Conservation (phyloP, 2,113 vertebrate genomes). For the Numenius arquata region DNA sequence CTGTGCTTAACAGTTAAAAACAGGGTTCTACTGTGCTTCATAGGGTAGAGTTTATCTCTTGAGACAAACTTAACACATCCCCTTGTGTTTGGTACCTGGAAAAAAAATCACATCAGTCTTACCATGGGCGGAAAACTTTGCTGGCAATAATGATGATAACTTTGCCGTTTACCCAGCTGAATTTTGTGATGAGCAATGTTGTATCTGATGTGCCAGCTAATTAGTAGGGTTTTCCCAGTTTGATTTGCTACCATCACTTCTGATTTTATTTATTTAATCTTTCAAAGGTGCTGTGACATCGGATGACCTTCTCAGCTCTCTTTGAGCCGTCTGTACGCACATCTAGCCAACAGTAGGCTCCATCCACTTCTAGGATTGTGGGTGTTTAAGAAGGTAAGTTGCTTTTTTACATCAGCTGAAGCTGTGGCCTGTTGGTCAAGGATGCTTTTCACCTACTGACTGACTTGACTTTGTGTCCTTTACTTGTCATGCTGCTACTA, state of each 20-base stretch:
- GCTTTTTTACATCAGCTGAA: not conserved
- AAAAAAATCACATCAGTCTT: too few species aligned
- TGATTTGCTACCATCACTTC: not conserved
- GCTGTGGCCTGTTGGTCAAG: too few species aligned
- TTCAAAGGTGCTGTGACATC: not conserved
- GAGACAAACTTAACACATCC: not conserved
- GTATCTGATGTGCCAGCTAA: slow-evolving; percentile 44
- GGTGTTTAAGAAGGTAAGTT: not conserved
- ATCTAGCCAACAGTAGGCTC: not conserved
- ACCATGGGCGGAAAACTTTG: not conserved
- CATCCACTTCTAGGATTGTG: not conserved
- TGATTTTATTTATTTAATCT: not conserved
- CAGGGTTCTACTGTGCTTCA: not conserved
- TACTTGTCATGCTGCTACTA: not conserved
- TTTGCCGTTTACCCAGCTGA: slow-evolving; percentile 57
- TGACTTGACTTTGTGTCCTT: not conserved
- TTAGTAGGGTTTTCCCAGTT: not conserved
- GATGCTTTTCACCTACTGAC: not conserved
- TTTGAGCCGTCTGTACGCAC: too few species aligned
- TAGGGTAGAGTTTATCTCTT: not conserved
- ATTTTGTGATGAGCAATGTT: slow-evolving; percentile 6
- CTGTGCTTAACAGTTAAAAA: not conserved
- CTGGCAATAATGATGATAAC: slow-evolving; percentile 23
- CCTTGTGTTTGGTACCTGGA: not conserved
- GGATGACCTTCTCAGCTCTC: not conserved